Base-by-base conservation (phyloP, 1,140 invertebrate genomes). In the Parapsyche elsis region DNA sequence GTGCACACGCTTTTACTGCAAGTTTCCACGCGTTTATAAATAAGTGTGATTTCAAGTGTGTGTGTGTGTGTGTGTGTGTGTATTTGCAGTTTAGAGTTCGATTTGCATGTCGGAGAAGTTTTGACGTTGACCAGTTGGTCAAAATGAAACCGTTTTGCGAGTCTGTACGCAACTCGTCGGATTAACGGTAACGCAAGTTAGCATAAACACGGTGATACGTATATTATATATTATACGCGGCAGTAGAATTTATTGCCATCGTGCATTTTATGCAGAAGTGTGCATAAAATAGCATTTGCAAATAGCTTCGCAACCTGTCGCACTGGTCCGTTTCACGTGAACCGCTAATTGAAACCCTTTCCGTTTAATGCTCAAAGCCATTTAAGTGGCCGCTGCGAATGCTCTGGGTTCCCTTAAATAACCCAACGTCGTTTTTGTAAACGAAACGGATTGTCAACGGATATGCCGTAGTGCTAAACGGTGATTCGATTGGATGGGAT, bases 331-430 rank as follows among this genome's bases (percentile, higher is more conserved):
- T 23, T 77, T 24, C 49, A 71, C 64, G 78, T 74, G 53, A 73
- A 53, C 30, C 73, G 44, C 81, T 82, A 80, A 80, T 80, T 80
- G 81, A 76, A 81, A 78, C 76, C 80, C 70, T 75, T 81, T 81
- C 26, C 71, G 23, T 21, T 67, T 67, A 67, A 24, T 21, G 59
- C 59, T 61, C 16, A 61, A 67, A 67, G 64, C 64, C 64, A 67
- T 67, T 9, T 67, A 67, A 67, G 64, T 67, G 21, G 9, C 21
- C 9, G 5, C 19, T 23, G 12, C 30, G 16, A 53, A 53, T 16
- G 49, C 10, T 14, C 49, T 10, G 12, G 49, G 5, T 46, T 12
- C 12, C 45, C 5, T 46, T 46, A 46, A n/a, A n/a, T n/a, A n/a
- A n/a, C 12, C 12, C 45, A 46, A 7, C 45, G 45, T 46, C 45